A percentile compares a stretch with the other conserved stretches of the same genome.
These are phyloP conservation scores for Passerina amoena DNA, from an alignment of 2,113 vertebrate genomes.

Conservation along the genomic window DNA sequence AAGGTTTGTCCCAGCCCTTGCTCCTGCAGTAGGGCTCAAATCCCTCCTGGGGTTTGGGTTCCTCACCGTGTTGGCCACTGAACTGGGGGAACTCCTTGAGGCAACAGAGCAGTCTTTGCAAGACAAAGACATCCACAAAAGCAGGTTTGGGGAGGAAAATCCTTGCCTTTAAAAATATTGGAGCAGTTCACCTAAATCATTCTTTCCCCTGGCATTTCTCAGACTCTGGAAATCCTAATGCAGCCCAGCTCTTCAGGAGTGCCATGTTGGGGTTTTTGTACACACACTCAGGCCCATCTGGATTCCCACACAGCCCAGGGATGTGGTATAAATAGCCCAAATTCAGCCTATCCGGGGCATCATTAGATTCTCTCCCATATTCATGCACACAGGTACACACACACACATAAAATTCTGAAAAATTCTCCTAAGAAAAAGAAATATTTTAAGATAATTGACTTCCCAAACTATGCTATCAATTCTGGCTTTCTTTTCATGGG, in stretches of 20 bases:
- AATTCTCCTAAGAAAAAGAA: background rate
- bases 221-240: background rate
- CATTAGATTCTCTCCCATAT: background rate
- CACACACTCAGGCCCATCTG: background rate
- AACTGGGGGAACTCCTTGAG: background rate
- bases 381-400: background rate
- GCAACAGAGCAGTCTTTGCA: background rate
- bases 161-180: background rate
- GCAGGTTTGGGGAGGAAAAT: background rate
- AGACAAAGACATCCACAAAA: background rate
- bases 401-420: background rate
- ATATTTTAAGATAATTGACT: background rate
- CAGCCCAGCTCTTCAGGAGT: background rate
- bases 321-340: background rate
- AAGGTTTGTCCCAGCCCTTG: background rate
- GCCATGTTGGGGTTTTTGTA: background rate
- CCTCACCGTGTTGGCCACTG: background rate
- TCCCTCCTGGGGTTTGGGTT: background rate
- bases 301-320: background rate
- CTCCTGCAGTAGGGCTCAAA: background rate
- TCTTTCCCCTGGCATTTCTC: background rate
- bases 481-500: background rate
- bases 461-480: background rate
- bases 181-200: background rate
- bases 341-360: accelerated